Conservation (phyloP, 2,888 invertebrate species). For the Ypsolopha scabrella region DNA sequence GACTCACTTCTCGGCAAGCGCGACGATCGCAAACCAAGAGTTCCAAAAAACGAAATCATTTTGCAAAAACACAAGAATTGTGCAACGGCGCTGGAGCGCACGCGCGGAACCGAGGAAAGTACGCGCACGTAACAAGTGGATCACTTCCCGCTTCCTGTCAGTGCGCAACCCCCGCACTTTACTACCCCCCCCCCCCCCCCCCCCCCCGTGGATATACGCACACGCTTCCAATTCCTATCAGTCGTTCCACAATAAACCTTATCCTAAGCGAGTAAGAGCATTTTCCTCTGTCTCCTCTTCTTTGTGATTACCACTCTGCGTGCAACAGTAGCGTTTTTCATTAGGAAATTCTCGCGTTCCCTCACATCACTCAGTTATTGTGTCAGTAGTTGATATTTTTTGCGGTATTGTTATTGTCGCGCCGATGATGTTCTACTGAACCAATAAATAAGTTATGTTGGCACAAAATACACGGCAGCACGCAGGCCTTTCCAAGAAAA, state of each 20-base stretch:
- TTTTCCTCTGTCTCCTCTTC: not conserved
- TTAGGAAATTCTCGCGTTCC: conserved; percentile 22
- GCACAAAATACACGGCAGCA: too few relatives aligned
- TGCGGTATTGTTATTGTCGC: not conserved
- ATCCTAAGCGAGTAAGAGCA: too few relatives aligned
- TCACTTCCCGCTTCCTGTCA: conserved; percentile 56
- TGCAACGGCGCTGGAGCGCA: conserved; percentile 13
- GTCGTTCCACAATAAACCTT: too few relatives aligned
- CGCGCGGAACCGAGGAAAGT: conserved; percentile 33
- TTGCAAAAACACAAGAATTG: not conserved
- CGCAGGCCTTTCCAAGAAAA: too few relatives aligned
- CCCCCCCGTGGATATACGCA: conserved; percentile 3
- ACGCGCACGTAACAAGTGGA: conserved; percentile 52
- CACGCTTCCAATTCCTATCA: too few relatives aligned
- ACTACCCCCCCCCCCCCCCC: conserved; percentile 11
- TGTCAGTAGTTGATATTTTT: conserved; percentile 15
- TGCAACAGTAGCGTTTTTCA: conserved; percentile 23
- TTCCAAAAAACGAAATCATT: too few relatives aligned
- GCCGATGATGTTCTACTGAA: not conserved
- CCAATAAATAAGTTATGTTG: too few relatives aligned
- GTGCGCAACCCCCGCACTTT: conserved; percentile 10
- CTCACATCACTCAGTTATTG: conserved; percentile 15
- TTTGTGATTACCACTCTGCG: not conserved
- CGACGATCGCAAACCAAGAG: too few relatives aligned
- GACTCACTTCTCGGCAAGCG: too few relatives aligned